Evolutionary conservation across 2,113 vertebrate species (phyloP).

Genomic region (Hippocampus mohnikei): DNA sequence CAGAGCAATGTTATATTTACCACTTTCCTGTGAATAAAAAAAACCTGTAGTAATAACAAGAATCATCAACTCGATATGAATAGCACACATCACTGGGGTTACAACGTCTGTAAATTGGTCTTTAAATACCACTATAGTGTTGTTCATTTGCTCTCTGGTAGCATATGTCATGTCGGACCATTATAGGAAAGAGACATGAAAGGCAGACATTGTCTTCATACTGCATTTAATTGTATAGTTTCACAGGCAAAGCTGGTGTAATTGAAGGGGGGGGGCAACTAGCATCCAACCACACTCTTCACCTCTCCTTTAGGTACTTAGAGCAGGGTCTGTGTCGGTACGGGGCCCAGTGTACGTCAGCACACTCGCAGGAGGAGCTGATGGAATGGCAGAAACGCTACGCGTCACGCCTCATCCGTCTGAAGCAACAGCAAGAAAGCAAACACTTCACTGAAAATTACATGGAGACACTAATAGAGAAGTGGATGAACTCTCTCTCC

Average conservation of each 20-base stretch:
- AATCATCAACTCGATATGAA: neutral
- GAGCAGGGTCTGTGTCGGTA: conserved; percentile 97
- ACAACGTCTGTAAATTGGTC: neutral
- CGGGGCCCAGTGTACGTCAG: conserved; percentile 96
- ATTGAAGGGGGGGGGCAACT: too few species aligned
- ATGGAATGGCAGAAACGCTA: conserved; percentile 98
- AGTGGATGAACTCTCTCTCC: conserved; percentile 98
- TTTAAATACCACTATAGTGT: neutral
- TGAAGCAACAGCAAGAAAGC: conserved; percentile 96
- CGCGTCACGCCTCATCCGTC: conserved; percentile 87
- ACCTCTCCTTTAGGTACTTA: conserved; percentile 78
- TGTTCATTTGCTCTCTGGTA: neutral
- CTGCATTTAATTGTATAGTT: too few species aligned
- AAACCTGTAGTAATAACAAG: neutral
- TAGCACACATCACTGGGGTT: neutral
- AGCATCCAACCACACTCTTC: conserved; percentile 6
- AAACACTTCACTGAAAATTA: conserved; percentile 94
- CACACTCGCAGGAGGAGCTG: conserved; percentile 96
- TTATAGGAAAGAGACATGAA: too few species aligned
- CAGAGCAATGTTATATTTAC: neutral
- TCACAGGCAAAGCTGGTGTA: neutral
- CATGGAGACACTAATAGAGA: conserved; percentile 97
- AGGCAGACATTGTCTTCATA: too few species aligned
- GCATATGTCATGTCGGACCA: neutral
- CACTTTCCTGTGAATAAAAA: neutral